These are phyloP conservation scores for Dufourea novaeangliae DNA, from an alignment of 1,140 invertebrate species.

Conservation along the genomic window DNA sequence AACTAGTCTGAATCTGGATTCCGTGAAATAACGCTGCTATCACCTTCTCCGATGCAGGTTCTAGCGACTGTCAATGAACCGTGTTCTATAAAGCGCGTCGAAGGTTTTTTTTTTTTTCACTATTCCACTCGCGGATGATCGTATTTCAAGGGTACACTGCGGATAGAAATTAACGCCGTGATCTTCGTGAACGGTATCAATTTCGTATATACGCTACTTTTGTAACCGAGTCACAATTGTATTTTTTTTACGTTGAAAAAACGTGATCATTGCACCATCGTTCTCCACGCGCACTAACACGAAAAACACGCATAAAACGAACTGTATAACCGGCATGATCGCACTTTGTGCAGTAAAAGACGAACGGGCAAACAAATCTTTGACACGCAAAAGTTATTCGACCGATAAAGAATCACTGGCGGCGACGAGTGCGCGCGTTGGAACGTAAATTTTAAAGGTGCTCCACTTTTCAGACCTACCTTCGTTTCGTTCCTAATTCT, in stretches of 20 bases:
- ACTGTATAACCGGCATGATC: too few relatives aligned
- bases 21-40: neutral
- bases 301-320: slow-evolving; percentile 8
- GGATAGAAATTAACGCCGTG: neutral
- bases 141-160: slow-evolving; percentile 31
- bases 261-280: too few relatives aligned
- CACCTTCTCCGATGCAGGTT: slow-evolving; percentile 2
- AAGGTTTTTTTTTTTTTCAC: neutral
- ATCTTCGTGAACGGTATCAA: slow-evolving; percentile 4
- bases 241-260: too few relatives aligned
- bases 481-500: neutral
- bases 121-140: neutral
- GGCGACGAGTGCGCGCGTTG: neutral
- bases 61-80: slow-evolving; percentile 21
- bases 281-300: too few relatives aligned
- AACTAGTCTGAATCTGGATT: slow-evolving; percentile 18
- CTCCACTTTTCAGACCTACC: slow-evolving; percentile 20
- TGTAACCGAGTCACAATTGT: too few relatives aligned
- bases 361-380: too few relatives aligned
- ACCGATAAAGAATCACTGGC: slow-evolving; percentile 39
- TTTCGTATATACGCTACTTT: slow-evolving; percentile 4
- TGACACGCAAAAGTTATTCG: too few relatives aligned
- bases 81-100: neutral
- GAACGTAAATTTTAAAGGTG: neutral
- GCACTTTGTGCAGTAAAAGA: too few relatives aligned